These are phyloP conservation scores for Larimichthys polyactis DNA, from an alignment of 2,113 vertebrate genomes.

Conservation along the genomic window DNA sequence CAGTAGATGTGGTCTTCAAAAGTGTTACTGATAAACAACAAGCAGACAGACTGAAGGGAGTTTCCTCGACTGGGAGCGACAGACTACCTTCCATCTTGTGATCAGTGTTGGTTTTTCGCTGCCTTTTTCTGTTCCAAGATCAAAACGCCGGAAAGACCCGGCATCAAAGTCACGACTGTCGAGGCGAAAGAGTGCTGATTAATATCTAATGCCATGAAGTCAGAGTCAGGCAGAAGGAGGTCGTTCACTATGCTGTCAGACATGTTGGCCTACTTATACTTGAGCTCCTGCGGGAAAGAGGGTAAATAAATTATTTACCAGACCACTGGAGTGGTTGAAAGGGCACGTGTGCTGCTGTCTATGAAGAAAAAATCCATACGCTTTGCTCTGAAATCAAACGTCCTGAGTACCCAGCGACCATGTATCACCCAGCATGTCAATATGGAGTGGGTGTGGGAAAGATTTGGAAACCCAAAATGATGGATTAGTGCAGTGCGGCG, in stretches of 20 bases:
- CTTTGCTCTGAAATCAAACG: conserved; percentile 51
- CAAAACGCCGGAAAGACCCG: conserved; percentile 37
- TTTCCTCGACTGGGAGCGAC: conserved; percentile 1
- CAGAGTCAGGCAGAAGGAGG: conserved; percentile 23
- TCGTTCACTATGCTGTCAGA: conserved; percentile 48
- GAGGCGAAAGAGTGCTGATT: conserved; percentile 36
- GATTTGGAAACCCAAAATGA: conserved; percentile 48
- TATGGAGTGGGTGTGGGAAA: conserved; percentile 39
- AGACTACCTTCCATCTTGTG: conserved; percentile 11
- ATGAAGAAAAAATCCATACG: conserved; percentile 49
- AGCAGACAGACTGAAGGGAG: conserved; percentile 11
- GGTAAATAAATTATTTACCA: conserved; percentile 68
- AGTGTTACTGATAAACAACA: background rate
- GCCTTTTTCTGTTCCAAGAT: conserved; percentile 38
- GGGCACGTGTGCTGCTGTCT: conserved; percentile 40
- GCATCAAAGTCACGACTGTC: conserved; percentile 41
- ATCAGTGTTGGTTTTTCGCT: conserved; percentile 44
- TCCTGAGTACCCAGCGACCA: conserved; percentile 33
- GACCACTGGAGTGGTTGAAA: conserved; percentile 52
- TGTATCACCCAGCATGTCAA: conserved; percentile 50
- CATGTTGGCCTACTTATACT: conserved; percentile 73
- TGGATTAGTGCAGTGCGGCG: conserved; percentile 37
- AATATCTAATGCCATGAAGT: conserved; percentile 36
- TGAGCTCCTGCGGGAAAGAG: conserved; percentile 33
- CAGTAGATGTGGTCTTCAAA: too few species aligned